Evolutionary conservation across 2,797 vertebrate genomes (phyloP).

Genomic region (Emys orbicularis): DNA sequence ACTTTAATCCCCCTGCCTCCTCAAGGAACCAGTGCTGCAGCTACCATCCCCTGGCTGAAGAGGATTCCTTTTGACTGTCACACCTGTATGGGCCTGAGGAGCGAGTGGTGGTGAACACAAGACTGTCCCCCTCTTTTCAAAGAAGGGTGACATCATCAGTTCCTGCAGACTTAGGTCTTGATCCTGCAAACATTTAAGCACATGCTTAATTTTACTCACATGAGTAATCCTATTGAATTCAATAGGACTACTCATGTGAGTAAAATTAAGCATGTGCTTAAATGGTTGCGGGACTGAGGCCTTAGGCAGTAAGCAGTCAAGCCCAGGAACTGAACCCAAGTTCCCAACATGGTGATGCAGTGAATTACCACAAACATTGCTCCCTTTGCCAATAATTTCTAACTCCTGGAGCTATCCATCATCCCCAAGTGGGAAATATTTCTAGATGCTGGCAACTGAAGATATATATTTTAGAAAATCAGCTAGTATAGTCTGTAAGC

Average conservation of each 20-base stretch:
- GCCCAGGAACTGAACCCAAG: background rate
- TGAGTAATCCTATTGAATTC: background rate
- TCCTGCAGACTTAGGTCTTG: background rate
- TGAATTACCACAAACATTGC: accelerated
- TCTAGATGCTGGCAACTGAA: constrained; percentile 9
- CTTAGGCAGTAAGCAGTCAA: background rate
- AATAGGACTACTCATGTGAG: background rate
- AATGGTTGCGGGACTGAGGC: background rate
- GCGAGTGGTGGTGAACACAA: background rate
- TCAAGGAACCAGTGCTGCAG: background rate
- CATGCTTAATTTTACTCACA: background rate
- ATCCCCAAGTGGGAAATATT: background rate
- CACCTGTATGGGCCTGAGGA: background rate
- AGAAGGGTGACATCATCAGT: background rate
- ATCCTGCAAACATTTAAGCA: background rate
- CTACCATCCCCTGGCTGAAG: background rate
- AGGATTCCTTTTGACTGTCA: background rate
- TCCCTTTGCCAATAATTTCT: background rate
- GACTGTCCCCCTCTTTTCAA: background rate
- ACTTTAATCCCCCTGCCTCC: background rate
- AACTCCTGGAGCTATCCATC: background rate
- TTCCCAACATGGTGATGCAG: background rate
- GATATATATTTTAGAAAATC: constrained; percentile 8
- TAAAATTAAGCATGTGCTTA: background rate
- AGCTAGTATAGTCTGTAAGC: background rate